phyloP scores from a whole-genome alignment of 2,888 invertebrate genomes.

The Drosophila seclusa region DNA sequence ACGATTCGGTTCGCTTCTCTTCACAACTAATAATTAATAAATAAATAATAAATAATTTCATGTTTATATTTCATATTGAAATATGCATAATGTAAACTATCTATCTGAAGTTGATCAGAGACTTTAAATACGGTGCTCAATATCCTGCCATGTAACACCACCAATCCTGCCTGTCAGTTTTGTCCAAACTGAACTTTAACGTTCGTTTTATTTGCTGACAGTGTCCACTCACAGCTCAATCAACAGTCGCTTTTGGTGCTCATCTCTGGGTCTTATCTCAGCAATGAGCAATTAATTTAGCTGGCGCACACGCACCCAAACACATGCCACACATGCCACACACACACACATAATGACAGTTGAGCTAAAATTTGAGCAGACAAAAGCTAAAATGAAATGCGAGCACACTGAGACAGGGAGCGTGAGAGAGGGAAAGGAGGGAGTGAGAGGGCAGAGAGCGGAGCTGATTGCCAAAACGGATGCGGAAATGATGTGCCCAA shows the following conservation, averaged over 20 bases:
- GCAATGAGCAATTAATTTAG: conserved; percentile 65
- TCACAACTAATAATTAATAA: too few relatives aligned
- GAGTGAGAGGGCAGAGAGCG: not conserved
- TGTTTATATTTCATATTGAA: too few relatives aligned
- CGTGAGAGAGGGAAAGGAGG: conserved; percentile 1
- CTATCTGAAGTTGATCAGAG: not conserved
- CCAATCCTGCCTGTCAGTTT: not conserved
- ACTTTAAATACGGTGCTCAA: not conserved
- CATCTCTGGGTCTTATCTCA: conserved; percentile 33
- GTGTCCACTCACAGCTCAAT: conserved; percentile 17
- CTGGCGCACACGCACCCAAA: conserved; percentile 4
- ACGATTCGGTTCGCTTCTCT: too few relatives aligned
- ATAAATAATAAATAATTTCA: too few relatives aligned
- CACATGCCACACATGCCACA: not conserved
- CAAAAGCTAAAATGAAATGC: conserved; percentile 57
- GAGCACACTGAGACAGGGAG: not conserved
- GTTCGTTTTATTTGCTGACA: not conserved
- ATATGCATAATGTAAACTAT: not conserved
- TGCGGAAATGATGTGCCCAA: conserved; percentile 72
- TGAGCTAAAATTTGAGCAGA: conserved; percentile 55
- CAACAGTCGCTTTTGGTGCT: conserved; percentile 29
- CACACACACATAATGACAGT: conserved; percentile 24
- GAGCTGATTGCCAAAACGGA: conserved; percentile 73
- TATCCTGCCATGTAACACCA: not conserved
- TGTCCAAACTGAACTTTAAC: conserved; percentile 1